Evolutionary conservation across 2,113 vertebrate genomes (phyloP), one percentile per base, ranked within the genome.

Genomic region (Erinaceus europaeus): DNA sequence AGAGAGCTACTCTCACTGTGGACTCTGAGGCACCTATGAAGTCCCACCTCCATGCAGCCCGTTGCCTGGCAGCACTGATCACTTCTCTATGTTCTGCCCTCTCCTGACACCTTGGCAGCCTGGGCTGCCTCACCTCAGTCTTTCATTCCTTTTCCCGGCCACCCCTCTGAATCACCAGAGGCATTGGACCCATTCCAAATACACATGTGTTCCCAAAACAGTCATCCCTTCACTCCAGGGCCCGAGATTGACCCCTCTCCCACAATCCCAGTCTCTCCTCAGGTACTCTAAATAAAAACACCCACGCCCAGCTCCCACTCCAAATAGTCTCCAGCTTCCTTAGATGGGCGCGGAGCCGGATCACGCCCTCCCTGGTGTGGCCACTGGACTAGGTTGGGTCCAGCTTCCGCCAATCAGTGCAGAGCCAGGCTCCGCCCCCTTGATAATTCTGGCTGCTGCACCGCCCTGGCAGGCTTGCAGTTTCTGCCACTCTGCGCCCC

Each of bases 11-110:
- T 84, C 44, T 85, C 50, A 29, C 6, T 74, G 50, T 84, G 57
- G 46, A 88, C 68, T 79, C 34, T 77, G 77, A 80, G 83, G 53
- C 4, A 21, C 17, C 59, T 84, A 73, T 29, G 12, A 83, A 92
- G 68, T 76, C 73, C 69, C 48, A 3, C 61, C 78, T 85, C 61
- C 74, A n/a, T n/a, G n/a, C n/a, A 86, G 69, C 40, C 76, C 72
- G 32, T 88, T 88, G 52, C 46, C 76, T 71, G 61, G 80, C 80
- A 90, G 69, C 67, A 82, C 74, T 82, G 86, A 65, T 48, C 64
- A 52, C 48, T 73, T 86, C 57, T 79, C 76, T 84, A 75, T 83
- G 34, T 67, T 65, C 40, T 90, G 36, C 53, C 52, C 25, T 4
- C 52, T 81, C 25, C 59, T 36, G 15, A 92, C 32, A 38, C 65